Percentiles rank a stretch among this genome's conserved stretches.
phyloP scores from a whole-genome alignment of 2,113 vertebrate genomes.

The Malurus melanocephalus region DNA sequence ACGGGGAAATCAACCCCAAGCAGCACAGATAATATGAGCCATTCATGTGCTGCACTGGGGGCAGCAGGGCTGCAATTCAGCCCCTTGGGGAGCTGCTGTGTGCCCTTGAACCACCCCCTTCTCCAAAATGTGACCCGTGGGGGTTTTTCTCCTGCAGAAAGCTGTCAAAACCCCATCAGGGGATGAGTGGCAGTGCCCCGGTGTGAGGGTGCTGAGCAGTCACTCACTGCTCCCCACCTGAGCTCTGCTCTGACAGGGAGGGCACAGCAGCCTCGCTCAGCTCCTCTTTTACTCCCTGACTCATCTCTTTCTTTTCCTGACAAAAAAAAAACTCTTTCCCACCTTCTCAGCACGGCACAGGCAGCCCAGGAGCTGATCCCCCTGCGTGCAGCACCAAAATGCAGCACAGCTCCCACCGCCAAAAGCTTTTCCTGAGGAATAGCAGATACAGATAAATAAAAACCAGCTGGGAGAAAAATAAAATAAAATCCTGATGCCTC shows the following conservation, averaged over 20 bases:
- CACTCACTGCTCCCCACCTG: background rate
- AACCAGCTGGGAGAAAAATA: background rate
- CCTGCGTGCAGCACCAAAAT: background rate
- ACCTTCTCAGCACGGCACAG: background rate
- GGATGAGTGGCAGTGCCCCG: background rate
- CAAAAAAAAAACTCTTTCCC: background rate
- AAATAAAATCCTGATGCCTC: background rate
- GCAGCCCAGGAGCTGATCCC: background rate
- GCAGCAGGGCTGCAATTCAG: background rate
- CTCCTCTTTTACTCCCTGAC: background rate
- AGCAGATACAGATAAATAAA: background rate
- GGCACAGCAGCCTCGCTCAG: background rate
- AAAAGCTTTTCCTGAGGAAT: background rate
- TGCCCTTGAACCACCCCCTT: rapidly evolving
- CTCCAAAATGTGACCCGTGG: rapidly evolving
- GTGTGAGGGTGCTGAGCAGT: background rate
- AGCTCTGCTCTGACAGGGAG: background rate
- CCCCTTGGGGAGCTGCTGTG: background rate
- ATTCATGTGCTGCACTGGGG: rapidly evolving
- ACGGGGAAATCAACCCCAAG: rapidly evolving
- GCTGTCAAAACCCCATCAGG: rapidly evolving
- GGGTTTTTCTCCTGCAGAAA: rapidly evolving
- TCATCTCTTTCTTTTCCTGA: background rate
- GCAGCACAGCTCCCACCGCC: background rate
- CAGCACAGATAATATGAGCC: rapidly evolving